phyloP scores from a whole-genome alignment of 1,140 invertebrate genomes.

The Sminthurides bifidus region DNA sequence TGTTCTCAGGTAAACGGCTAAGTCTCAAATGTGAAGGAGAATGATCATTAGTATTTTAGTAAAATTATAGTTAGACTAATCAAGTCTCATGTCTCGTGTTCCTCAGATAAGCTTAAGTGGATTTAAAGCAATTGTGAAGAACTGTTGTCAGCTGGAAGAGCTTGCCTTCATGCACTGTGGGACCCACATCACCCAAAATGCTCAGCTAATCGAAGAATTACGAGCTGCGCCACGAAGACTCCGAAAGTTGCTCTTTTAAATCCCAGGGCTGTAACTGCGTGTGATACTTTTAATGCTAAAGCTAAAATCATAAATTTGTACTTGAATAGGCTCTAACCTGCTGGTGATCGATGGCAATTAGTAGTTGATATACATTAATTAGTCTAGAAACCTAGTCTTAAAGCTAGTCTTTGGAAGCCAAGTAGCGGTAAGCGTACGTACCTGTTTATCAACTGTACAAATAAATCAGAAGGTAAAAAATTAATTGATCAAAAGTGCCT shows the following conservation, averaged over 20 bases:
- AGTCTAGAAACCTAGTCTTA: no score
- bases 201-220: neutral
- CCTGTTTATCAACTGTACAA: no score
- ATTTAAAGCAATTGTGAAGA: neutral
- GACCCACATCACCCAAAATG: conserved; percentile 8
- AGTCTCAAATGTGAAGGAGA: neutral
- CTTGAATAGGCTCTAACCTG: no score
- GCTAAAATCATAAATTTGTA: no score
- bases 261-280: no score
- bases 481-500: no score
- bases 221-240: neutral
- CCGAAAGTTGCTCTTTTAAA: neutral
- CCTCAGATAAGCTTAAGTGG: conserved; percentile 12
- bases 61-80: neutral
- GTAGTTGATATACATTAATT: no score
- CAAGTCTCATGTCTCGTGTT: neutral
- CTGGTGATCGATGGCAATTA: no score
- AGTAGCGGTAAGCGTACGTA: no score
- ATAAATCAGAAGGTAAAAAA: no score
- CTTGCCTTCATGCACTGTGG: conserved; percentile 4
- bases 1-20: conserved; percentile 7
- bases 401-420: no score
- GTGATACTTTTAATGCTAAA: no score
- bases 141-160: conserved; percentile 10
- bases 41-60: neutral